Evolutionary conservation across 2,797 vertebrate genomes (phyloP).

Genomic region (Neopelma chrysocephalum): DNA sequence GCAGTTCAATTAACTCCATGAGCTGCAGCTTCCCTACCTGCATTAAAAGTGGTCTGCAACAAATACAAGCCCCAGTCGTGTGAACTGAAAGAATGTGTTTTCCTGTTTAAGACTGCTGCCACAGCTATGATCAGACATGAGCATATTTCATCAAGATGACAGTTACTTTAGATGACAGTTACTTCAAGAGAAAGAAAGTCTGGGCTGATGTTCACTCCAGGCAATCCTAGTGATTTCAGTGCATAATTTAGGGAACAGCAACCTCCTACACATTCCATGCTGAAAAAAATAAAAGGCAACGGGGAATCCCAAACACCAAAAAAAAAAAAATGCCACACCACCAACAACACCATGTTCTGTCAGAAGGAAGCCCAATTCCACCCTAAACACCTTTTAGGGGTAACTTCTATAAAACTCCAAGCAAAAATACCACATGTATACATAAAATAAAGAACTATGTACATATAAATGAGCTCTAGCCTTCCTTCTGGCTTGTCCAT

Average conservation of each 20-base stretch:
- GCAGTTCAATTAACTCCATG: neutral
- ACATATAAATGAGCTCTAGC: neutral
- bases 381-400: neutral
- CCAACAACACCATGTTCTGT: neutral
- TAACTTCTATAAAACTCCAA: neutral
- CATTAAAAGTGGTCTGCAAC: neutral
- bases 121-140: neutral
- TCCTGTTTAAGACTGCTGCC: neutral
- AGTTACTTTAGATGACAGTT: neutral
- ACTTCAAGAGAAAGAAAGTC: neutral
- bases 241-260: neutral
- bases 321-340: neutral
- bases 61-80: neutral
- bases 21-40: neutral
- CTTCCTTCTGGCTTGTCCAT: constrained; percentile 36
- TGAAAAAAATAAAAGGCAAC: neutral
- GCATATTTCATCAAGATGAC: neutral
- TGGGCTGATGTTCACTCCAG: neutral
- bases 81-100: neutral
- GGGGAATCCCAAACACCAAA: neutral
- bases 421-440: neutral
- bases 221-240: neutral
- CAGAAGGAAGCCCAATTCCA: neutral
- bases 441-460: neutral
- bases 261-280: rapidly evolving